Conservation (phyloP, 2,797 vertebrate species). For the Schizopygopsis malacanthus region DNA sequence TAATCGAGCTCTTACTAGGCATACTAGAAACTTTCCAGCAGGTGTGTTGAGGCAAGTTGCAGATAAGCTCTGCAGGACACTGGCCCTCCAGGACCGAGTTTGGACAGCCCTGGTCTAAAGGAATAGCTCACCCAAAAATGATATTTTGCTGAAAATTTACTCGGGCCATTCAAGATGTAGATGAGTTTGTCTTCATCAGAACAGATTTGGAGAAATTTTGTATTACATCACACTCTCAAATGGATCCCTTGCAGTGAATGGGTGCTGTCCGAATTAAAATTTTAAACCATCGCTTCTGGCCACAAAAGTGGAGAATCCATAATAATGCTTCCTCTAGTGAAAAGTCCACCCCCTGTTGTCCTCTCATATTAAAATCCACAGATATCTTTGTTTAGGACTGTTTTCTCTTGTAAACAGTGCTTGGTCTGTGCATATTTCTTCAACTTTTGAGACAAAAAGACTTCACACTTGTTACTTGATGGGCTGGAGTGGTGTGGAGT, state of each 20-base stretch:
- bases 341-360: background rate
- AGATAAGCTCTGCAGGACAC: no score
- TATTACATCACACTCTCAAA: background rate
- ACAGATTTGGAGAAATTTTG: background rate
- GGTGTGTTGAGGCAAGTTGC: no score
- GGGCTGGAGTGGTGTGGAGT: background rate
- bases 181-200: background rate
- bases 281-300: background rate
- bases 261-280: background rate
- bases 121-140: background rate
- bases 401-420: background rate
- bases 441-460: background rate
- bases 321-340: background rate
- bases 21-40: no score
- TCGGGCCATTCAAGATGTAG: background rate
- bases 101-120: no score
- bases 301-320: background rate
- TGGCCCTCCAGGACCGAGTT: no score
- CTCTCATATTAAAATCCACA: background rate
- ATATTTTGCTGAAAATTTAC: background rate
- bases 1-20: no score
- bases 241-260: background rate
- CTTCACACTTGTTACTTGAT: background rate
- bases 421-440: background rate
- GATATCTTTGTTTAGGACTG: background rate